Conservation (phyloP, 2,888 invertebrate genomes). For the Nomada goodeniana region DNA sequence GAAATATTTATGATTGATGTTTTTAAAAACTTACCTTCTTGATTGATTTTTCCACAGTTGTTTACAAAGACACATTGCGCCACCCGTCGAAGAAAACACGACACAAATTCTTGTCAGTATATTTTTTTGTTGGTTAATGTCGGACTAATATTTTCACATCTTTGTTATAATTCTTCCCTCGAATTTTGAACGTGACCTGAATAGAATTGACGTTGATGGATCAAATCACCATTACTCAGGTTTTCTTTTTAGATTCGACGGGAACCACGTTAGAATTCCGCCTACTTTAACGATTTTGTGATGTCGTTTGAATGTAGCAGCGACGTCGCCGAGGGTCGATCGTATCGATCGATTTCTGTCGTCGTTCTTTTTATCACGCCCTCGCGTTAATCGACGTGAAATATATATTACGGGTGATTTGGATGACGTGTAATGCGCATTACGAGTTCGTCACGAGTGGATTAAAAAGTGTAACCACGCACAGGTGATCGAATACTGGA, state of each 20-base stretch:
- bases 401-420: not conserved
- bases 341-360: conserved; percentile 5
- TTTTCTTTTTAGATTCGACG: conserved; percentile 41
- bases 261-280: conserved; percentile 27
- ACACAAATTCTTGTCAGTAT: not conserved
- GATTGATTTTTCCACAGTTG: not conserved
- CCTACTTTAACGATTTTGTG: conserved; percentile 50
- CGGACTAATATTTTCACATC: too few relatives aligned
- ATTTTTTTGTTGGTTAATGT: too few relatives aligned
- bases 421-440: not conserved
- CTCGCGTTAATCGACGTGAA: not conserved
- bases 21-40: not conserved
- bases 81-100: not conserved
- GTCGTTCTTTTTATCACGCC: not conserved
- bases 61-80: conserved; percentile 6
- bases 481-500: not conserved
- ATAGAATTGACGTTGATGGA: conserved; percentile 9
- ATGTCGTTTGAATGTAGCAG: conserved; percentile 50
- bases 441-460: not conserved
- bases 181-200: conserved; percentile 54
- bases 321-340: conserved; percentile 9
- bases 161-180: conserved; percentile 19
- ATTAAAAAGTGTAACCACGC: not conserved
- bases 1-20: too few relatives aligned
- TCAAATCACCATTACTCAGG: conserved; percentile 32